phyloP scores from a whole-genome alignment of 2,888 invertebrate genomes.

The Digitonthophagus gazella region DNA sequence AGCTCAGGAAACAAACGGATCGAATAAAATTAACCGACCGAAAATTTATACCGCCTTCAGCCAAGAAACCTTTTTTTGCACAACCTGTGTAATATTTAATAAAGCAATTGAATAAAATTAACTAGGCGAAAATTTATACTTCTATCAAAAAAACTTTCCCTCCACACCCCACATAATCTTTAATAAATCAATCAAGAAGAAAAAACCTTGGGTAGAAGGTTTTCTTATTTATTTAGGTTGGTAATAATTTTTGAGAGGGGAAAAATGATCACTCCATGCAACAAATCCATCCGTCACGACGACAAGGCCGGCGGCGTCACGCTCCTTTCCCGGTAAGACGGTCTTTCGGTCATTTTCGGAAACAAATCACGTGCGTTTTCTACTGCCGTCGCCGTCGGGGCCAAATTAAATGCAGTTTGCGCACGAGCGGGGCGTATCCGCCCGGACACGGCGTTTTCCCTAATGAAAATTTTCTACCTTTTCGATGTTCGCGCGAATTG shows the following conservation, averaged over 20 bases:
- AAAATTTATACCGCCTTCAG: too few relatives aligned
- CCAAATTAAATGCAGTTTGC: not conserved
- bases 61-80: too few relatives aligned
- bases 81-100: too few relatives aligned
- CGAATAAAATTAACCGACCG: too few relatives aligned
- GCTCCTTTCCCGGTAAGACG: not conserved
- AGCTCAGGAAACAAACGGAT: too few relatives aligned
- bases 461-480: not conserved
- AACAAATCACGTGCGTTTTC: not conserved
- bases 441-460: not conserved
- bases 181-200: too few relatives aligned
- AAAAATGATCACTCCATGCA: not conserved
- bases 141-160: too few relatives aligned
- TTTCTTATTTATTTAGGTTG: too few relatives aligned
- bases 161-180: too few relatives aligned
- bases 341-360: not conserved
- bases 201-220: too few relatives aligned
- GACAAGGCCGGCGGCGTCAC: not conserved
- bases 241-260: not conserved
- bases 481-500: not conserved
- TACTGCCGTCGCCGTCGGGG: not conserved
- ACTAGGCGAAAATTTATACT: too few relatives aligned
- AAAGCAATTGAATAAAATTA: too few relatives aligned
- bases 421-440: not conserved
- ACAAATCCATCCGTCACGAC: not conserved